Evolutionary conservation across 2,113 vertebrate genomes (phyloP), one percentile per base, ranked within the genome.

Genomic region (Ophthalmotilapia sp.): DNA sequence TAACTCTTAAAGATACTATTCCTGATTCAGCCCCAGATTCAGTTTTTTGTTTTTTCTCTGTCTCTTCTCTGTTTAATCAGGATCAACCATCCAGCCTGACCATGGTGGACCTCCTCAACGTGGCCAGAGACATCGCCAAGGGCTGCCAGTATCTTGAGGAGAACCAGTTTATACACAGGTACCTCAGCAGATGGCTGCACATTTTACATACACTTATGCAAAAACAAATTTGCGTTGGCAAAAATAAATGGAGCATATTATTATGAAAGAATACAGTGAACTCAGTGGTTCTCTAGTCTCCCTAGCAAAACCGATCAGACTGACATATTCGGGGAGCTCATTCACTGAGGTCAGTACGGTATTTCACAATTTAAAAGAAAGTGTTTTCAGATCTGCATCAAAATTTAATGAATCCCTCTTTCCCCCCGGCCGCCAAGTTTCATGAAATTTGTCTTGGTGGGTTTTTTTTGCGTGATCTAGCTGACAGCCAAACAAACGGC

Each of bases 141-240:
- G 99, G 99, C 88, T 99, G 98, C 93, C 98, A 99, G 94, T 99
- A 99, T 86, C 94, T 99, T 86, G 99, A 99, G 93, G 99, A 99
- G 91, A 99, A 99, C 92, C 99, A 99, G 90, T 99, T 99, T 93
- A 99, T 99, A 88, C 98, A 99, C 96, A 97, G 98, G 99, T 99
- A 87, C 45, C 2, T 31, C 3, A 13, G 8, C 82, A 83, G 56
- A 84, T 82, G 7, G 53, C 7, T 15, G 6, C 31, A 38, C 6
- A 47, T 79, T 56, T 29, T 80, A 33, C 21, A 17, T 77, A 70
- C 65, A 19, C 29, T 83, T 58, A 6, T 81, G 54, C 29, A n/a
- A 79, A 81, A 84, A 26, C 10, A 82, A 23, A 56, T 29, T 42
- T 26, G 8, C 5, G 8, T 26, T 45, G 38, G 75, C 55, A 82